A percentile compares a stretch with the other conserved stretches of the same genome.
Evolutionary conservation across 2,888 invertebrate genomes (phyloP).

Genomic region (Nemapogon koenigi): DNA sequence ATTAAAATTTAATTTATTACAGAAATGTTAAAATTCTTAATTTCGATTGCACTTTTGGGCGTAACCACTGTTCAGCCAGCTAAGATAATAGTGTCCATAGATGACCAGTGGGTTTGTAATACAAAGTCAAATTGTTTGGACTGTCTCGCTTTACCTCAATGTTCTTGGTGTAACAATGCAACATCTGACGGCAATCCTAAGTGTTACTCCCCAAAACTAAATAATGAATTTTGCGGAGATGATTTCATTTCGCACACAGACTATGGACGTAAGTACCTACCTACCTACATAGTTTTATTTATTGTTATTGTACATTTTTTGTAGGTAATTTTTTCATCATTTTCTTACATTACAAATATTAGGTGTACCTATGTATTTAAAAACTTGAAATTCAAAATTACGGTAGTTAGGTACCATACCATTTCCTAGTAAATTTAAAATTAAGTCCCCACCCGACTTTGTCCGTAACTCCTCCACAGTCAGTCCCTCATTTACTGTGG

Average conservation of each 20-base stretch:
- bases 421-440: too few relatives aligned
- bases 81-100: conserved; percentile 18
- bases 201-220: conserved; percentile 37
- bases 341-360: too few relatives aligned
- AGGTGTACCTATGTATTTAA: too few relatives aligned
- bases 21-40: not conserved
- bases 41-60: not conserved
- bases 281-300: too few relatives aligned
- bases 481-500: too few relatives aligned
- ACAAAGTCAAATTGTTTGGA: conserved; percentile 42
- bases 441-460: too few relatives aligned
- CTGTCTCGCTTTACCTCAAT: conserved; percentile 40
- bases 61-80: too few relatives aligned
- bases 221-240: conserved; percentile 30
- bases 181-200: conserved; percentile 21
- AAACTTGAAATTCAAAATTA: too few relatives aligned
- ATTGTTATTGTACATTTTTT: too few relatives aligned
- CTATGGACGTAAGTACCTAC: conserved; percentile 28
- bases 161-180: conserved; percentile 45
- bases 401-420: too few relatives aligned
- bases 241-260: conserved; percentile 29
- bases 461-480: too few relatives aligned
- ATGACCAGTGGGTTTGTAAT: conserved; percentile 38
- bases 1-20: not conserved
- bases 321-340: too few relatives aligned